These are phyloP conservation scores for Trilocha varians DNA, from an alignment of 2,888 invertebrate genomes.

Conservation along the genomic window DNA sequence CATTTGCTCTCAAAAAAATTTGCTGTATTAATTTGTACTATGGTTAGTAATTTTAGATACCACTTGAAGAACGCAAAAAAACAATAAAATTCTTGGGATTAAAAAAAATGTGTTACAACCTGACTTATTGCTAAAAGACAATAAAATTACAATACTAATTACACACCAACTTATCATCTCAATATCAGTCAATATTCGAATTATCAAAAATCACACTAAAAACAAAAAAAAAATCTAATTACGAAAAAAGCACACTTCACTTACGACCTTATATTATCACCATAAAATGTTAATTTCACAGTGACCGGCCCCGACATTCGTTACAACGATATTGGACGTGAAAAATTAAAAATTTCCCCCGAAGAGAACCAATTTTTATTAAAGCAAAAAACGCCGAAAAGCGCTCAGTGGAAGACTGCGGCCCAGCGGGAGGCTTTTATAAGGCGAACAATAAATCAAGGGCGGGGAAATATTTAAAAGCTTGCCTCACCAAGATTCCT, in stretches of 20 bases:
- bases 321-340: slow-evolving; percentile 41
- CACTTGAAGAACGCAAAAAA: no score
- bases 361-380: slow-evolving; percentile 33
- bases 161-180: no score
- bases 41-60: no score
- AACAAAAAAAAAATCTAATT: background rate
- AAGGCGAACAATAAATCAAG: slow-evolving; percentile 66
- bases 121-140: no score
- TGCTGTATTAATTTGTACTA: no score
- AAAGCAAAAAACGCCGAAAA: slow-evolving; percentile 36
- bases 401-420: slow-evolving; percentile 23
- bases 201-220: no score
- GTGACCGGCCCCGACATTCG: slow-evolving; percentile 31
- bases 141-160: no score
- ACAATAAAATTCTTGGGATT: no score
- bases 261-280: slow-evolving; percentile 14
- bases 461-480: slow-evolving; percentile 68
- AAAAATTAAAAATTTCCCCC: slow-evolving; percentile 54
- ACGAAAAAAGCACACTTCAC: slow-evolving; percentile 8
- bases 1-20: no score
- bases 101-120: no score
- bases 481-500: slow-evolving; percentile 59
- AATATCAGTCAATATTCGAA: no score
- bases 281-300: slow-evolving; percentile 39
- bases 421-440: slow-evolving; percentile 45